Evolutionary conservation across 2,888 invertebrate species (phyloP), one percentile per base, ranked within the genome.

Genomic region (Ochlodes sylvanus): DNA sequence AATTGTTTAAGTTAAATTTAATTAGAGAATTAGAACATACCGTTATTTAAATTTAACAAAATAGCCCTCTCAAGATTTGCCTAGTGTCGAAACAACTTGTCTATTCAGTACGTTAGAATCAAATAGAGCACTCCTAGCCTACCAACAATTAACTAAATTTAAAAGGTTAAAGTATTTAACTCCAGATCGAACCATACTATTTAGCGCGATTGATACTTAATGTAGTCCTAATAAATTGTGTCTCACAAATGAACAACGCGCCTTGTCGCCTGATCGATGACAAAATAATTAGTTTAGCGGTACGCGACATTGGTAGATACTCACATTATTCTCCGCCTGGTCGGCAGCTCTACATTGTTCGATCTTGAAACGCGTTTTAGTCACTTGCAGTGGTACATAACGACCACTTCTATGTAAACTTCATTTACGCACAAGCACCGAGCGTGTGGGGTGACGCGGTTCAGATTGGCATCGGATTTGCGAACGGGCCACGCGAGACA

Each of bases 301-400:
- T 14, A 32, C 27, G 47, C 50, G 19, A 56, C 15, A 19, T 19
- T n/a, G 21, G n/a, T 21, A 74, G 71, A 75, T 78, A 90, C 92
- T 92, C 80, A 93, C 92, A 93, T 93, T 89, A 88, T 93, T 80
- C 90, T 89, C 73, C 87, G 85, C 75, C 89, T 82, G 73, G 82
- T 81, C 81, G 82, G 81, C 90, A 91, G 84, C 79, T 90, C 91
- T 93, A 93, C 92, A 93, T 93, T 80, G 81, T 81, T 78, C 75
- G 77, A 82, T 84, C 76, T 73, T 74, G 73, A 79, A 75, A 76
- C 78, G 76, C 78, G 72, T 77, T 72, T 73, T 69, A 76, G 71
- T 87, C 84, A 85, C 82, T 80, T 76, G 66, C 70, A 7, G 50
- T 44, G 62, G 50, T 62, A 56, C 68, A 68, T 68, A 62, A 62